These are phyloP conservation scores for Umimayanthus kanabou DNA, from an alignment of 92 coral and sea anemone genomes.

Conservation along the genomic window DNA sequence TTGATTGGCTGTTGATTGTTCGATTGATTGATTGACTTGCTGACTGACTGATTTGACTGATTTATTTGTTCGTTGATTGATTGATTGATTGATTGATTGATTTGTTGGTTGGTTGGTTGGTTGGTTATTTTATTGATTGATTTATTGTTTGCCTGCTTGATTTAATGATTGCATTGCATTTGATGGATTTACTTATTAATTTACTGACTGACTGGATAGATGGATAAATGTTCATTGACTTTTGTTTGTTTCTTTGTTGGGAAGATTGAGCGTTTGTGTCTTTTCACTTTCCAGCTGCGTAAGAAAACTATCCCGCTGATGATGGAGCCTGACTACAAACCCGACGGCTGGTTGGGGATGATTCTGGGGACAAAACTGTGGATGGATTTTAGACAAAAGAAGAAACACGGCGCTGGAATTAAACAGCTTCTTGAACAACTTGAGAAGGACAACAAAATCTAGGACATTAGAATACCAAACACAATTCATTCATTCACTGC, in stretches of 20 bases:
- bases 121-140: background rate
- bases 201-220: background rate
- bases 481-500: no score
- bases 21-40: background rate
- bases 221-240: no score
- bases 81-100: background rate
- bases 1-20: no score
- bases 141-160: background rate
- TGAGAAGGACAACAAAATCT: background rate
- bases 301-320: slow-evolving; percentile 66
- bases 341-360: slow-evolving; percentile 73
- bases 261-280: background rate
- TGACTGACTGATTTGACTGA: background rate
- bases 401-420: slow-evolving; percentile 10
- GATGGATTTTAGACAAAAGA: slow-evolving; percentile 55
- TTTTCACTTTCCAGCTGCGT: slow-evolving; percentile 43
- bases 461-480: no score
- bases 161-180: background rate
- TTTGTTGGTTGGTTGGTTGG: background rate
- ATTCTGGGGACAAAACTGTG: slow-evolving; percentile 69
- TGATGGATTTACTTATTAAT: background rate
- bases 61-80: no score
- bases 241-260: background rate
- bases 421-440: slow-evolving; percentile 51
- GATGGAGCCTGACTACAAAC: slow-evolving; percentile 58